Conservation (phyloP, 2,888 invertebrate genomes). For the Apamea anceps region DNA sequence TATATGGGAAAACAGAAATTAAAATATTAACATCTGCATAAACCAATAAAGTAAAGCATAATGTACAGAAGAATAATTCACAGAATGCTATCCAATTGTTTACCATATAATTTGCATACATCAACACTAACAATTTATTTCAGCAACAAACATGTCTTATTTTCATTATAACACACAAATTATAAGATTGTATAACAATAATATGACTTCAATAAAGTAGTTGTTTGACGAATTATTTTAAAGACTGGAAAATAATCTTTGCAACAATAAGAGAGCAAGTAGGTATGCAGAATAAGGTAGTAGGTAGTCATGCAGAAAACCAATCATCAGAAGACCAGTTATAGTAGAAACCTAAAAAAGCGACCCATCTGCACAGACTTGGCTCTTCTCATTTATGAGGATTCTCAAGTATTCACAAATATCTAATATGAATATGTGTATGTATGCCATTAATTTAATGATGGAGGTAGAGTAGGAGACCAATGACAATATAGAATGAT, state of each 20-base stretch:
- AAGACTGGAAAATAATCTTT: background rate
- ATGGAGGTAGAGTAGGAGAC: background rate
- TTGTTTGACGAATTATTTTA: background rate
- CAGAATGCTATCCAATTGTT: conserved; percentile 5
- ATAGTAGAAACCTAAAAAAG: background rate
- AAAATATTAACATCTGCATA: conserved; percentile 11
- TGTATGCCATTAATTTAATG: background rate
- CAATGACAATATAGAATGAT: background rate
- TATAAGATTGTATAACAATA: background rate
- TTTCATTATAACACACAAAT: background rate
- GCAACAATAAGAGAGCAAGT: background rate
- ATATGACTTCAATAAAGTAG: conserved; percentile 1
- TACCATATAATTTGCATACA: conserved; percentile 8
- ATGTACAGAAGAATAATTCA: conserved; percentile 9
- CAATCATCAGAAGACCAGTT: background rate
- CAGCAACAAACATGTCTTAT: background rate
- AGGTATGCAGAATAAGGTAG: background rate
- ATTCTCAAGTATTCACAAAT: background rate
- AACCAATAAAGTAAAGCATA: conserved; percentile 14
- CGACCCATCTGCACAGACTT: background rate
- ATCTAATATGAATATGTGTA: background rate
- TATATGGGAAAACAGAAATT: conserved; percentile 4
- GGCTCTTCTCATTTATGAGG: background rate
- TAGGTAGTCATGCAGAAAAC: background rate
- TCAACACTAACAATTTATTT: background rate